phyloP scores from a whole-genome alignment of 2,797 vertebrate genomes.

The Molothrus ater region DNA sequence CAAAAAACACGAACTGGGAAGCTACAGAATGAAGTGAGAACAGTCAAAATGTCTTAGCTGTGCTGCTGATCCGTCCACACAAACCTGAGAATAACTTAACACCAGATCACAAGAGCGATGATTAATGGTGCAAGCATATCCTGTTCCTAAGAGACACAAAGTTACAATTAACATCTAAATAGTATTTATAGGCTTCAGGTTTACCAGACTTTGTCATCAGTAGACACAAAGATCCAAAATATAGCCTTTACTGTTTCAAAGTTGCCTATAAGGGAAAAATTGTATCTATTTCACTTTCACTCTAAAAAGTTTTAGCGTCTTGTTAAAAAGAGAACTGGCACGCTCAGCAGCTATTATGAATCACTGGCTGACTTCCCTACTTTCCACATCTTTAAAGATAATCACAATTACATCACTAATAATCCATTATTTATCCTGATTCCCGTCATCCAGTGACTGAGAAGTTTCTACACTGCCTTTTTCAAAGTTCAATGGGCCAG shows the following conservation, averaged over 20 bases:
- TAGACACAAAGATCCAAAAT: background rate
- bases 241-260: background rate
- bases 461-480: background rate
- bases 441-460: background rate
- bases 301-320: background rate
- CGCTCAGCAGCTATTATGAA: background rate
- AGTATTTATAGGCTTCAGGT: background rate
- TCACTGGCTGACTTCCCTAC: background rate
- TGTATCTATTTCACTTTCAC: background rate
- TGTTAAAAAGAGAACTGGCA: background rate
- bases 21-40: background rate
- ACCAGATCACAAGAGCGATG: background rate
- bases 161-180: background rate
- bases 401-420: background rate
- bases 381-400: conserved; percentile 4
- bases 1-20: background rate
- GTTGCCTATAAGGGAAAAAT: background rate
- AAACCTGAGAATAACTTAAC: conserved; percentile 21
- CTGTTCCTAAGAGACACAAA: background rate
- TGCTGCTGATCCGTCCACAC: background rate
- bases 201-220: background rate
- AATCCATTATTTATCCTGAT: background rate
- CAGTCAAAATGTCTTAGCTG: background rate
- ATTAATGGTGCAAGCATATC: conserved; percentile 9
- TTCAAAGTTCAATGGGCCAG: background rate